Base-by-base conservation (phyloP, 2,888 invertebrate genomes). In the Adelphocoris suturalis region DNA sequence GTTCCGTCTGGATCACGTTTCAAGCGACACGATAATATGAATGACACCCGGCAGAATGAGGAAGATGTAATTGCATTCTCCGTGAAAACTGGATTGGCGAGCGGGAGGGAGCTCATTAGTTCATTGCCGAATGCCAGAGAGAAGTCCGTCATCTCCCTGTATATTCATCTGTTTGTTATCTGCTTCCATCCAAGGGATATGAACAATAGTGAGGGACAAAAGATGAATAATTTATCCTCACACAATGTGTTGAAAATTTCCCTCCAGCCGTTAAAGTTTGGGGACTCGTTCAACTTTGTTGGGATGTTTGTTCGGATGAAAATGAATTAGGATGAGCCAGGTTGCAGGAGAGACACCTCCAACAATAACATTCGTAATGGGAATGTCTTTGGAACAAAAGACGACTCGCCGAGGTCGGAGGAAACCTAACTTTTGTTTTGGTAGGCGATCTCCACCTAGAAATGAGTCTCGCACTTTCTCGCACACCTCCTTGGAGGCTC, bases 241-340 rank as follows among this genome's bases (percentile, higher is more conserved):
- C 61, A 61, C 19, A 61, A 61, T 61, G 61, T 13, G 52, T 52
- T 61, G 61, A 61, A 61, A 19, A 19, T 19, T n/a, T 61, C 16
- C 19, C 61, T 61, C 61, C 61, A 52, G 52, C n/a, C 19, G n/a
- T 61, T 14, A 16, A 61, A 61, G 61, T 61, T 61, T 61, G 61
- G 19, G n/a, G 61, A 61, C 61, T 61, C 61, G 12, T 52, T 52
- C 19, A 61, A 61, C 61, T 61, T 61, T 61, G 61, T 61, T 61
- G 61, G 61, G 16, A 61, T 61, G 61, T 61, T 61, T 61, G 61
- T 61, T 61, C 9, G 61, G 61, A 61, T 61, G 52, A 61, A 61
- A 61, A 61, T 61, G 61, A 61, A 61, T 61, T 61, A 61, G 61
- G 61, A 9, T 61, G 61, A 61, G 61, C 61, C 61, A 61, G 61